Conservation (phyloP, 2,113 vertebrate genomes). For the Paralichthys olivaceus region DNA sequence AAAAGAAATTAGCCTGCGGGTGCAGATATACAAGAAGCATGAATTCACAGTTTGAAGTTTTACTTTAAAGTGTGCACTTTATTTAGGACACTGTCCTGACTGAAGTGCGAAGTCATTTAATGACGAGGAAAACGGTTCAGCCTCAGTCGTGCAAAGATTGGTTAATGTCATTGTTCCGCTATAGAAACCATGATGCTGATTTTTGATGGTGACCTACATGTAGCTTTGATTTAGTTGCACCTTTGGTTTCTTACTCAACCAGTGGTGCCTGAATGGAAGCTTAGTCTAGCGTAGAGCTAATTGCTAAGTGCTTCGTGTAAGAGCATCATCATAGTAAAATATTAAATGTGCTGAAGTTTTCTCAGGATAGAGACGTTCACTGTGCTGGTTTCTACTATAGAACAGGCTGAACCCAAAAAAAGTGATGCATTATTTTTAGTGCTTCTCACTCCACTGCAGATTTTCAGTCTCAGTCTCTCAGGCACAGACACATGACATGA, state of each 20-base stretch:
- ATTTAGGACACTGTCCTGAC: not conserved
- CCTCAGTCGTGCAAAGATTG: constrained; percentile 5
- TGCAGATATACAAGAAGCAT: too few species aligned
- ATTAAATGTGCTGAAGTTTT: constrained; percentile 33
- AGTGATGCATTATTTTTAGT: constrained; percentile 59
- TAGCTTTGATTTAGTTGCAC: not conserved
- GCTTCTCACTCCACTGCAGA: constrained; percentile 39
- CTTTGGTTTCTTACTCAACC: constrained; percentile 5
- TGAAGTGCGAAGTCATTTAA: constrained; percentile 1
- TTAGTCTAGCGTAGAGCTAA: constrained; percentile 22
- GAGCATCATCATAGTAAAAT: constrained; percentile 38
- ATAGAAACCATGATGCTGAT: not conserved
- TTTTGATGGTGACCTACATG: constrained; percentile 17
- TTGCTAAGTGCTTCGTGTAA: constrained; percentile 34
- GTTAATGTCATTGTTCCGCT: constrained; percentile 1
- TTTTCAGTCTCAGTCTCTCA: not conserved
- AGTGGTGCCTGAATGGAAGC: constrained; percentile 8
- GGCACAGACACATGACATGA: not conserved
- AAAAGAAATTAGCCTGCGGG: too few species aligned
- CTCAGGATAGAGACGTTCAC: constrained; percentile 28
- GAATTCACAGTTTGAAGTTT: too few species aligned
- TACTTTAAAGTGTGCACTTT: too few species aligned
- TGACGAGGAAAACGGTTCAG: not conserved
- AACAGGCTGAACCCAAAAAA: constrained; percentile 42
- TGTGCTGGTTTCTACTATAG: constrained; percentile 48